Evolutionary conservation across 1,140 invertebrate species (phyloP).

Genomic region (Diachasmimorpha longicaudata): DNA sequence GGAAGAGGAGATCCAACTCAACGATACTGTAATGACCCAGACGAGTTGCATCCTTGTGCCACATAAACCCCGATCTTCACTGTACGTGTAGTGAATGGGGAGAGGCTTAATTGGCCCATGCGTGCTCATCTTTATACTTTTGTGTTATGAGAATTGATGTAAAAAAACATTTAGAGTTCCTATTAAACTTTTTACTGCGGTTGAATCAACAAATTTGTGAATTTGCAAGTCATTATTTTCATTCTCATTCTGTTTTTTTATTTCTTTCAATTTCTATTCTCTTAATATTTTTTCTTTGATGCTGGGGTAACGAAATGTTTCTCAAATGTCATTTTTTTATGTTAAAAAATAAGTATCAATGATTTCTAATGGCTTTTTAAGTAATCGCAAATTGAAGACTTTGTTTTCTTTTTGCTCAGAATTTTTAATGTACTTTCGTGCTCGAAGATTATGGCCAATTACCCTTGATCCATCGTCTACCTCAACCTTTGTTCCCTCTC

Average conservation of each 20-base stretch:
- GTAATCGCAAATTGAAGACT: no score
- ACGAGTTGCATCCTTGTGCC: slow-evolving; percentile 28
- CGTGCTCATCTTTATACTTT: neutral
- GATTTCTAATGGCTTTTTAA: no score
- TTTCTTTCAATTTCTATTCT: neutral
- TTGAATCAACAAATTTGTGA: neutral
- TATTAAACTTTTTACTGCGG: no score
- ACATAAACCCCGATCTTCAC: slow-evolving; percentile 14
- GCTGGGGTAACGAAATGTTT: no score
- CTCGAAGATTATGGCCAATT: no score
- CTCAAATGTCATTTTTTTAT: no score
- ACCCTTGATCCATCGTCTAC: neutral
- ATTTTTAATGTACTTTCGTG: no score
- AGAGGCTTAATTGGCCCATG: slow-evolving; percentile 8
- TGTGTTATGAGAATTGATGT: neutral
- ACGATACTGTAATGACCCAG: slow-evolving; percentile 31
- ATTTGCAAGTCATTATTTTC: no score
- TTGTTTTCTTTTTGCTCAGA: no score
- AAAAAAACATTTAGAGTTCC: neutral
- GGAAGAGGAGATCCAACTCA: slow-evolving; percentile 3
- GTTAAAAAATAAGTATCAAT: no score
- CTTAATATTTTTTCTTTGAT: neutral
- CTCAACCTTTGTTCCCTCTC: neutral
- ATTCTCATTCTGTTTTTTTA: neutral
- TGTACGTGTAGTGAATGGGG: neutral